Conservation (phyloP, 2,888 invertebrate genomes). For the Dicyrtomina minuta region DNA sequence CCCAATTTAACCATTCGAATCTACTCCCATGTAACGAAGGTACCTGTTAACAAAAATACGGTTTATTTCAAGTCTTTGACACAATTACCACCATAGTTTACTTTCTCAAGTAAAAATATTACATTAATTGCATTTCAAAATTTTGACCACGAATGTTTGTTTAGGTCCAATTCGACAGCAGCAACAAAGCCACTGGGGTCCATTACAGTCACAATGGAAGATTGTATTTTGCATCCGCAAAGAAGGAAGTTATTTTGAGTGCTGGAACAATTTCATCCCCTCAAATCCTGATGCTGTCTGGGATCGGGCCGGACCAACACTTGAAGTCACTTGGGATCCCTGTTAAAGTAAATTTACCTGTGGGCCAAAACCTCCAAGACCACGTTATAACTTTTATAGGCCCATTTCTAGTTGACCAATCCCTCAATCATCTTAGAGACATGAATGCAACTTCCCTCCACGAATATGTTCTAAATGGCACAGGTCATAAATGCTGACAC, state of each 20-base stretch:
- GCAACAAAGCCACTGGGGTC: conserved; percentile 42
- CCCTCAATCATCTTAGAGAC: not conserved
- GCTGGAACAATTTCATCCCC: not conserved
- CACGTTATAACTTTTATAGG: conserved; percentile 1
- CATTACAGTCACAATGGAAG: conserved; percentile 45
- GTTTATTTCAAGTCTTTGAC: too few species aligned
- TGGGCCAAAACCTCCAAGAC: conserved; percentile 44
- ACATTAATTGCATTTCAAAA: too few species aligned
- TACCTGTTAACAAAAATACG: too few species aligned
- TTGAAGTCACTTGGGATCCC: conserved; percentile 39
- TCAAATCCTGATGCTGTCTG: conserved; percentile 44
- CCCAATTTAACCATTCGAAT: conserved; percentile 21
- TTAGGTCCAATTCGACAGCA: not conserved
- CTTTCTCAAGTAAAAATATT: too few species aligned
- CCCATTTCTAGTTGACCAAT: conserved; percentile 1
- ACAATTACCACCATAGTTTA: too few species aligned
- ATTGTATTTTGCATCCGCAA: conserved; percentile 40
- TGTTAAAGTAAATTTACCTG: conserved; percentile 35
- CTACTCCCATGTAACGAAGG: conserved; percentile 46
- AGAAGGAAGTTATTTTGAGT: conserved; percentile 44
- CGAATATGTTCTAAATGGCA: not conserved
- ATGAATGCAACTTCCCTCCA: not conserved
- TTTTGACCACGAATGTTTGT: too few species aligned
- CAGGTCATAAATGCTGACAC: not conserved
- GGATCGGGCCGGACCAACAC: conserved; percentile 43